A percentile compares a stretch with the other conserved stretches of the same genome.
These are phyloP conservation scores for Hypothenemus hampei DNA, from an alignment of 1,140 invertebrate genomes.

Conservation along the genomic window DNA sequence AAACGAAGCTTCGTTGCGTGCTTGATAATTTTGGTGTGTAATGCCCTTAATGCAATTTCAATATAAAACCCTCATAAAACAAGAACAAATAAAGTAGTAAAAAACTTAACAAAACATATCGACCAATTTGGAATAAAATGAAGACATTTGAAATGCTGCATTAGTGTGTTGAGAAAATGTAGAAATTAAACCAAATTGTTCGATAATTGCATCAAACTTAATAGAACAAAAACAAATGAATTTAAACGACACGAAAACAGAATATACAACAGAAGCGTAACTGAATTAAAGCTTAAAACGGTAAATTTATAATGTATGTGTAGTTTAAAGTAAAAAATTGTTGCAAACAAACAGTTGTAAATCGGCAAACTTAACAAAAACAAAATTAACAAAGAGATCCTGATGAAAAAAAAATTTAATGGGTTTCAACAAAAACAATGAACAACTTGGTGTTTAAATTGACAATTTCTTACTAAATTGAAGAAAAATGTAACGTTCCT, in stretches of 20 bases:
- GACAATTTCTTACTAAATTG: background rate
- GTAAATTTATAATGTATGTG: background rate
- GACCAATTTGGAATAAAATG: too few species aligned
- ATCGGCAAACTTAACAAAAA: slow-evolving; percentile 6
- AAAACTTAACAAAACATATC: too few species aligned
- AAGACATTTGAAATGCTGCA: background rate
- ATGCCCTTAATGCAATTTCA: background rate
- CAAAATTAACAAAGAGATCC: background rate
- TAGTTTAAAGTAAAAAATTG: background rate
- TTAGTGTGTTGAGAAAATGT: background rate
- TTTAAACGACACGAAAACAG: background rate
- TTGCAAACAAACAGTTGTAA: background rate
- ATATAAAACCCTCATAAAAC: background rate
- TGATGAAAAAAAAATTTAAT: background rate
- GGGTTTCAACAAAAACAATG: background rate
- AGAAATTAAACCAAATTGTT: background rate
- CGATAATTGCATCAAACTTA: background rate
- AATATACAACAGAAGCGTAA: background rate
- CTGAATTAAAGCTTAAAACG: background rate
- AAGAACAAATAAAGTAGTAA: background rate
- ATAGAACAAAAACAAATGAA: background rate
- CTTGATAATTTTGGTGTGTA: background rate
- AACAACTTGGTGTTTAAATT: too few species aligned
- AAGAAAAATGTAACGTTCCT: too few species aligned
- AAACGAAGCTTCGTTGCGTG: background rate